Percentiles rank a stretch among this genome's conserved stretches.
Conservation (phyloP, 2,113 vertebrate species). For the Pelodiscus sinensis region DNA sequence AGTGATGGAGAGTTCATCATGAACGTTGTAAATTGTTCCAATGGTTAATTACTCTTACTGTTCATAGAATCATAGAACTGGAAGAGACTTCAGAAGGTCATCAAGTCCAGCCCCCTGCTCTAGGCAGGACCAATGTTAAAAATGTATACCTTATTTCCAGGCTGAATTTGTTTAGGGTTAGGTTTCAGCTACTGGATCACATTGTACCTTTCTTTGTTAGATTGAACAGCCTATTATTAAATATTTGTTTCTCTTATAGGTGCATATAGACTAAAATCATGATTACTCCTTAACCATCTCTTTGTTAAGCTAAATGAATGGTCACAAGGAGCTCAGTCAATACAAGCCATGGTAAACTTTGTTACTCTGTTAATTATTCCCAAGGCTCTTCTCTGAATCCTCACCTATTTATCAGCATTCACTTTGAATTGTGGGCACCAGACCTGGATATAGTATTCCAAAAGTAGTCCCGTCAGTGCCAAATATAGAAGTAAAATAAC, state of each 20-base stretch:
- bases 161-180: background rate
- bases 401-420: background rate
- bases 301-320: background rate
- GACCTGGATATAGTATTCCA: background rate
- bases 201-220: background rate
- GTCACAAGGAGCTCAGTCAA: background rate
- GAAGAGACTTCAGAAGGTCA: too few relatives aligned
- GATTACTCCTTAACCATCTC: background rate
- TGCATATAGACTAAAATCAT: background rate
- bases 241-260: background rate
- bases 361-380: background rate
- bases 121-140: too few relatives aligned
- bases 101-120: too few relatives aligned
- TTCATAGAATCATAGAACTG: too few relatives aligned
- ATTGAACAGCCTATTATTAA: background rate
- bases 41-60: background rate
- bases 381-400: background rate
- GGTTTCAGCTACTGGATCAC: background rate
- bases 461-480: background rate
- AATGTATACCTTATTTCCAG: background rate
- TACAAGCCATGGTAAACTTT: background rate
- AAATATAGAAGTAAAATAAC: too few relatives aligned
- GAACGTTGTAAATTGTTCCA: background rate
- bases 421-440: background rate
- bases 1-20: background rate